Evolutionary conservation across 2,888 invertebrate genomes (phyloP).

Genomic region (Pollenia griseotomentosa): DNA sequence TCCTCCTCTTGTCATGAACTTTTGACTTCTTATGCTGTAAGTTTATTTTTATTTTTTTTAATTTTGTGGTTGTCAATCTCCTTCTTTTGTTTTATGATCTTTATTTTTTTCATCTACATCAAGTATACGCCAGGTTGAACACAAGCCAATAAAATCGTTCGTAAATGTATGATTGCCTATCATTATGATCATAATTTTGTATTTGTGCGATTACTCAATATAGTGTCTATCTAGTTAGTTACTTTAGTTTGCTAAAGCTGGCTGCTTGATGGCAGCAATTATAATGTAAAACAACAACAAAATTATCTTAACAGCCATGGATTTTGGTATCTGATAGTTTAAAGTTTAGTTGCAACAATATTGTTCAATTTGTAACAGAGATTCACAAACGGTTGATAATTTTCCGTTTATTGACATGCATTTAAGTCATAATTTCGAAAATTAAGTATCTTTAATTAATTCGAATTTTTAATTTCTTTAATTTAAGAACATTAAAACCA

Average conservation of each 20-base stretch:
- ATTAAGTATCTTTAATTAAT: background rate
- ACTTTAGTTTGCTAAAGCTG: background rate
- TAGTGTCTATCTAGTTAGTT: constrained; percentile 24
- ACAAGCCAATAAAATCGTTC: constrained; percentile 33
- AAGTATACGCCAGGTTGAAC: constrained; percentile 72
- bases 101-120: constrained; percentile 46
- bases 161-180: background rate
- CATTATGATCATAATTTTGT: constrained; percentile 61
- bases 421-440: background rate
- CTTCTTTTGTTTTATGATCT: constrained; percentile 12
- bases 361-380: constrained; percentile 4
- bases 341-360: constrained; percentile 52
- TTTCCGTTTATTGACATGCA: background rate
- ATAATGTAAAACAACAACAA: background rate
- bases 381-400: background rate
- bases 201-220: constrained; percentile 61
- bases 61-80: background rate
- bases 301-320: constrained; percentile 6
- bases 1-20: constrained; percentile 53
- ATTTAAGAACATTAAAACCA: too few species aligned
- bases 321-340: constrained; percentile 40
- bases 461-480: background rate
- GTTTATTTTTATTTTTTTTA: background rate
- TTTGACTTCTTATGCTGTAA: constrained; percentile 27
- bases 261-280: constrained; percentile 8